phyloP scores from a whole-genome alignment of 2,113 vertebrate genomes.

The Vireo altiloquus region DNA sequence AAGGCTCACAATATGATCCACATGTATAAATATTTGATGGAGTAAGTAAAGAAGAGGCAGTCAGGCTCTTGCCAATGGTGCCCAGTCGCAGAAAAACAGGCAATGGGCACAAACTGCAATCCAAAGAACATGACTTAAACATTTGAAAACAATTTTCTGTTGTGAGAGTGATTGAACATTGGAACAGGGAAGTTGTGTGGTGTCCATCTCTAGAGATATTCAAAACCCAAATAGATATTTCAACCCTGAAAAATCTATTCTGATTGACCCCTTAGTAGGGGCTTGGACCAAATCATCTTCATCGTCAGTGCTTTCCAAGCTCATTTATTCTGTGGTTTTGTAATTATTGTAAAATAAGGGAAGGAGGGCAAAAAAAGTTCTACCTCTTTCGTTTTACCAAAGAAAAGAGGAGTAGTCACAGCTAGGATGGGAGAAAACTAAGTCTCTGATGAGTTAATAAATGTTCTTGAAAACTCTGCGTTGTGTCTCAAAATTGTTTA shows the following conservation, averaged over 20 bases:
- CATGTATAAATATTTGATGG: background rate
- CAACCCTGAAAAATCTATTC: background rate
- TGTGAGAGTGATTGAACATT: background rate
- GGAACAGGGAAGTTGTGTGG: background rate
- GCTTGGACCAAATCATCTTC: background rate
- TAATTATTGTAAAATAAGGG: background rate
- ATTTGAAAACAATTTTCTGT: background rate
- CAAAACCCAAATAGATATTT: background rate
- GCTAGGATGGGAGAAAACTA: background rate
- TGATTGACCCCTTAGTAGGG: background rate
- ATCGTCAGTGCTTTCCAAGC: background rate
- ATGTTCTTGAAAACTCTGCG: background rate
- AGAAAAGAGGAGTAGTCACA: background rate
- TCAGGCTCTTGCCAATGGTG: background rate
- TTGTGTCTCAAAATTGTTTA: background rate
- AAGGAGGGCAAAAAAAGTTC: no score
- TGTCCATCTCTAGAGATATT: background rate
- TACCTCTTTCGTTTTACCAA: background rate
- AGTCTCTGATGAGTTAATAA: background rate
- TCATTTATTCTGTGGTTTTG: background rate
- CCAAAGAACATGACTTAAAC: rapidly evolving
- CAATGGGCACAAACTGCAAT: background rate
- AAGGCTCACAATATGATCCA: background rate
- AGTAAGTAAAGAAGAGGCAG: background rate
- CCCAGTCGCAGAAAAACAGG: background rate